Conservation (phyloP, 1,140 invertebrate genomes). For the Philaenus spumarius region DNA sequence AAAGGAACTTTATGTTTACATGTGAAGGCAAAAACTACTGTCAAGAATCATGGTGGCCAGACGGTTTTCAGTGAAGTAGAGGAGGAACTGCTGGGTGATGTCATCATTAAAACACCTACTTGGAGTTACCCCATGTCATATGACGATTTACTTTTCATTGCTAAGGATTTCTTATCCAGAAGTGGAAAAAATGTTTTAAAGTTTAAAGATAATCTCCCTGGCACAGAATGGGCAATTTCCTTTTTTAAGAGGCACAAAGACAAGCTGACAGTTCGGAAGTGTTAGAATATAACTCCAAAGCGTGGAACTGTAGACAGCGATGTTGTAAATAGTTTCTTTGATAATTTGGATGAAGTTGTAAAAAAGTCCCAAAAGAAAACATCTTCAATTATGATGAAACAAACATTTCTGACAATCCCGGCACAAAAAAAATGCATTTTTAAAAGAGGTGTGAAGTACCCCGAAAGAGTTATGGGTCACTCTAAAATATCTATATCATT, state of each 20-base stretch:
- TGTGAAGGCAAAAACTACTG: too few species aligned
- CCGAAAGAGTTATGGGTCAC: conserved; percentile 13
- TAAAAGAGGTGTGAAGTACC: conserved; percentile 21
- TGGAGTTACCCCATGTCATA: neutral
- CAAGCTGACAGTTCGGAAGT: neutral
- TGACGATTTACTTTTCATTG: neutral
- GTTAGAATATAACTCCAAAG: neutral
- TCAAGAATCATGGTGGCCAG: too few species aligned
- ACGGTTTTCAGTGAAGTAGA: too few species aligned
- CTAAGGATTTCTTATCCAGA: neutral
- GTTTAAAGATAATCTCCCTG: conserved; percentile 10
- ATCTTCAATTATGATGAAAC: conserved; percentile 37
- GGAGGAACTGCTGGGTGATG: too few species aligned
- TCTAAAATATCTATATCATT: conserved; percentile 16
- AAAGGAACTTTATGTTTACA: too few species aligned
- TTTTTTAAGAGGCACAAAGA: conserved; percentile 5
- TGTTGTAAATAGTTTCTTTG: conserved; percentile 30
- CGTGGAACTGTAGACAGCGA: conserved; percentile 4
- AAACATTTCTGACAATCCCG: too few species aligned
- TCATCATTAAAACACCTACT: too few species aligned
- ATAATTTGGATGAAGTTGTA: conserved; percentile 29
- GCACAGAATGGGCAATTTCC: too few species aligned
- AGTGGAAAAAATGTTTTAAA: neutral
- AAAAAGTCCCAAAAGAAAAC: conserved; percentile 31
- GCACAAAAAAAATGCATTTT: conserved; percentile 27